Conservation (phyloP, 2,888 invertebrate species). For the Ichneumoninae sp. region DNA sequence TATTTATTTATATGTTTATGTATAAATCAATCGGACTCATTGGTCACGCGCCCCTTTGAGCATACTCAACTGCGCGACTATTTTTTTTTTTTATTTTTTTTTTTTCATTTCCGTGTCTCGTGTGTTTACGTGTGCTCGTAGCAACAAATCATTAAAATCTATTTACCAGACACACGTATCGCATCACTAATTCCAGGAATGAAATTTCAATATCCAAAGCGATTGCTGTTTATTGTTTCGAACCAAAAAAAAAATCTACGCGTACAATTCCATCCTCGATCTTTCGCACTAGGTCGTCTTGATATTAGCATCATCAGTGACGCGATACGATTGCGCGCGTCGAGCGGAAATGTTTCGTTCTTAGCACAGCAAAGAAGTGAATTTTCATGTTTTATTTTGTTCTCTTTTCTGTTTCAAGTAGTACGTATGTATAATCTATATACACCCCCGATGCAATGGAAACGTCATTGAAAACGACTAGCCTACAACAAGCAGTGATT, state of each 20-base stretch:
- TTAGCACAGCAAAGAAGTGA: slow-evolving; percentile 76
- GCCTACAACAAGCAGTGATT: slow-evolving; percentile 80
- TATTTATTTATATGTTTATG: slow-evolving; percentile 19
- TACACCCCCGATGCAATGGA: slow-evolving; percentile 80
- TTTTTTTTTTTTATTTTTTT: neutral
- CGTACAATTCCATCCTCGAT: neutral
- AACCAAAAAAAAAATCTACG: slow-evolving; percentile 27
- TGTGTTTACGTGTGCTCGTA: neutral
- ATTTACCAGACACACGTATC: slow-evolving; percentile 26
- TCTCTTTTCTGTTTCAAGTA: slow-evolving; percentile 51
- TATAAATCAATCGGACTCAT: slow-evolving; percentile 40
- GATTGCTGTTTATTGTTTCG: neutral
- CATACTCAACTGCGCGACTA: slow-evolving; percentile 20
- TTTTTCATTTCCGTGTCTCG: neutral
- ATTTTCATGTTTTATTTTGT: slow-evolving; percentile 31
- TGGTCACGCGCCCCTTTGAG: slow-evolving; percentile 23
- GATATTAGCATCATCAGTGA: slow-evolving; percentile 11
- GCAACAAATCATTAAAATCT: slow-evolving; percentile 12
- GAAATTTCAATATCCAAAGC: slow-evolving; percentile 6
- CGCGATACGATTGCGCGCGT: slow-evolving; percentile 43
- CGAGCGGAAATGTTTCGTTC: slow-evolving; percentile 71
- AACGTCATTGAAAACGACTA: slow-evolving; percentile 80
- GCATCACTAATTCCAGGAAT: slow-evolving; percentile 11
- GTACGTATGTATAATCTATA: slow-evolving; percentile 71
- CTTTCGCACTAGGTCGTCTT: neutral